These are phyloP conservation scores for Bactericera cockerelli DNA, from an alignment of 1,140 invertebrate species.

Conservation along the genomic window DNA sequence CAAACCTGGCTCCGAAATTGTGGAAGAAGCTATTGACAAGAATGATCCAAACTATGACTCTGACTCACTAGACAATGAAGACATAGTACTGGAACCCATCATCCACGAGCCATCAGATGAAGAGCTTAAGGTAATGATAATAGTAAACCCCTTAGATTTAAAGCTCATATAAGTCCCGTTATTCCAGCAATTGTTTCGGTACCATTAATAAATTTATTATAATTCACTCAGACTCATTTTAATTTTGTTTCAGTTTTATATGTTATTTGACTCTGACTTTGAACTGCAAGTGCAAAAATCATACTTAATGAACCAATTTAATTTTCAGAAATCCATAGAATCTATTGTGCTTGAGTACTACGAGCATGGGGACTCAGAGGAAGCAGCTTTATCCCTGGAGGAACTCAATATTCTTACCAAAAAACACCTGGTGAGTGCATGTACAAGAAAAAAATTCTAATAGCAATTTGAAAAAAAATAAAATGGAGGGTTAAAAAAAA, in stretches of 20 bases:
- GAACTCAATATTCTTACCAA: conserved; percentile 50
- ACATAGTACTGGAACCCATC: conserved; percentile 55
- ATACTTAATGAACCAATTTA: conserved; percentile 8
- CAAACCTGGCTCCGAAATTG: conserved; percentile 62
- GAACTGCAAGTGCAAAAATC: too few species aligned
- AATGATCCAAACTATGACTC: conserved; percentile 83
- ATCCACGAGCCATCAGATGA: conserved; percentile 52
- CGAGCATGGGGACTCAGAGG: conserved; percentile 72
- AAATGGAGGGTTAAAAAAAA: too few species aligned
- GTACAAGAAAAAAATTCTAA: too few species aligned
- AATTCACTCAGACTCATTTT: too few species aligned
- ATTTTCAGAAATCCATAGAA: conserved; percentile 49
- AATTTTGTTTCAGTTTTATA: too few species aligned
- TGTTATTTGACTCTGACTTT: too few species aligned
- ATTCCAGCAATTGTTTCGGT: too few species aligned
- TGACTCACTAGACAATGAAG: conserved; percentile 53
- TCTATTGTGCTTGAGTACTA: conserved; percentile 75
- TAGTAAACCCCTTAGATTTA: too few species aligned
- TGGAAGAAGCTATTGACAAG: conserved; percentile 55
- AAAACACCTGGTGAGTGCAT: conserved; percentile 38
- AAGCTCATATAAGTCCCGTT: too few species aligned
- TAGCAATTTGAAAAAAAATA: too few species aligned
- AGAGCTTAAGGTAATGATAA: conserved; percentile 37
- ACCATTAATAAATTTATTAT: too few species aligned
- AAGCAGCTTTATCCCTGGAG: conserved; percentile 56